A percentile compares a stretch with the other conserved stretches of the same genome.
Evolutionary conservation across 2,113 vertebrate species (phyloP).

Genomic region (Protobothrops mucrosquamatus): DNA sequence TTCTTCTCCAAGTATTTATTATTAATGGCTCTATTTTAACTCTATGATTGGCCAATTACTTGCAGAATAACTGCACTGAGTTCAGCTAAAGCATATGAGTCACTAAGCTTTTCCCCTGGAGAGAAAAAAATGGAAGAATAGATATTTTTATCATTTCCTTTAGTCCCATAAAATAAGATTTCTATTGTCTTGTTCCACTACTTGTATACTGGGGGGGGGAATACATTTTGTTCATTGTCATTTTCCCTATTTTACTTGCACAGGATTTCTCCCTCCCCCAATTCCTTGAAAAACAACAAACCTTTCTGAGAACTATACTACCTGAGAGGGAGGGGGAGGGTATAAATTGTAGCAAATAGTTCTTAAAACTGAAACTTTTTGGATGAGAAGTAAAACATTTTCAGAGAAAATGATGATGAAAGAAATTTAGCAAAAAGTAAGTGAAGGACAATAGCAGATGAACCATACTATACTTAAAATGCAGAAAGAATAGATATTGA

Average conservation of each 20-base stretch:
- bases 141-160: background rate
- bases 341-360: background rate
- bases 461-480: no score
- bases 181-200: background rate
- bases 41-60: background rate
- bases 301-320: background rate
- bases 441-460: no score
- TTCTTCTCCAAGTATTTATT: slow-evolving; percentile 37
- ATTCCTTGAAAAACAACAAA: background rate
- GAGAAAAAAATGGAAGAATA: slow-evolving; percentile 40
- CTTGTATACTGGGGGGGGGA: background rate
- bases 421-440: no score
- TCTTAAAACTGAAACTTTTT: background rate
- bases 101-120: slow-evolving; percentile 44
- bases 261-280: background rate
- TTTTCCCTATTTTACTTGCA: background rate
- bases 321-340: background rate
- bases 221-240: background rate
- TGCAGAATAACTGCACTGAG: slow-evolving; percentile 2
- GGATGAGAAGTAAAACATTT: background rate
- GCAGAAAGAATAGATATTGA: no score
- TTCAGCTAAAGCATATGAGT: slow-evolving; percentile 36
- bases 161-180: background rate
- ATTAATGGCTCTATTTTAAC: slow-evolving; percentile 44
- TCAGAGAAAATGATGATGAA: no score